Evolutionary conservation across 1,140 invertebrate species (phyloP), one percentile per base, ranked within the genome.

Genomic region (Caenorhabditis inopinata): DNA sequence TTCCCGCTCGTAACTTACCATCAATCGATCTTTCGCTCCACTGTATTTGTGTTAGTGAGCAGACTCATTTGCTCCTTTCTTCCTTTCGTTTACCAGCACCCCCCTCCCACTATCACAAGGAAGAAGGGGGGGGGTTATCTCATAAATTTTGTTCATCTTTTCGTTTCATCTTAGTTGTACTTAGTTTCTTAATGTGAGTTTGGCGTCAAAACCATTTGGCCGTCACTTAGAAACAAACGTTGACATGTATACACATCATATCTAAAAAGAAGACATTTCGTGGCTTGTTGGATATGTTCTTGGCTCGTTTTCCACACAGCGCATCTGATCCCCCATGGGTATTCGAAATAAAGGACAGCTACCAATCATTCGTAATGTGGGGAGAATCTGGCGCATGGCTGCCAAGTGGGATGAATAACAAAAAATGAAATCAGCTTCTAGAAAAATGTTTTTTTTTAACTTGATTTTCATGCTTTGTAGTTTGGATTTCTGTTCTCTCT

Each of bases 31-130:
- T 42, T 18, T 68, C 25, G 12, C 32, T 21, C 23, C n/a, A 68
- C 58, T 68, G 58, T 68, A 68, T 68, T 68, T 68, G 58, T 68
- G 58, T 68, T 68, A 38, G 58, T 21, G 58, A 68, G 58, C 58
- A 68, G 32, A 68, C 58, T 68, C 58, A 68, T 68, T 68, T 68
- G 58, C 58, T 68, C 58, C 12, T 68, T 32, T 68, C 32, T 18
- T 21, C 25, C 11, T 68, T 14, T 42, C 38, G 25, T 21, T 32
- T 32, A 68, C 32, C 32, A 68, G 25, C 27, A 7, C 51, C 14
- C 51, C 27, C 14, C 51, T 16, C 27, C 27, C 27, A 38, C 29
- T 68, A 68, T 68, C 58, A 68, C 58, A 32, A 32, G 27, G 27
- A n/a, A n/a, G n/a, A n/a, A n/a, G n/a, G n/a, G n/a, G n/a, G 29